Conservation (phyloP, 2,113 vertebrate genomes). For the Menidia beryllina region DNA sequence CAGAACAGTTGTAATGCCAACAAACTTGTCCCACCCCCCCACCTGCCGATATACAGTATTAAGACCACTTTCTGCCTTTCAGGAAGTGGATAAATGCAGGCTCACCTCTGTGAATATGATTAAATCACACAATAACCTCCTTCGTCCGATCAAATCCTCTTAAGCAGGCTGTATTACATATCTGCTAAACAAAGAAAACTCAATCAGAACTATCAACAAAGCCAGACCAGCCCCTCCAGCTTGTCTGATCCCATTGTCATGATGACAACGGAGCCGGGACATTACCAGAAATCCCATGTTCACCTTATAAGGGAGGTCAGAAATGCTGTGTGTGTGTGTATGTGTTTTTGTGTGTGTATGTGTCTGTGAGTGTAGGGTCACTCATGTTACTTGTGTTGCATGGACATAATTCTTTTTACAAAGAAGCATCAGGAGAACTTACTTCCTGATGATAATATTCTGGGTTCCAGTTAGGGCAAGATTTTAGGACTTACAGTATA, state of each 20-base stretch:
- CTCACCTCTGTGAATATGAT: constrained; percentile 80
- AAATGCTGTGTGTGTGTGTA: constrained; percentile 42
- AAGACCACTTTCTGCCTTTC: constrained; percentile 50
- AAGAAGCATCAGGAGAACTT: background rate
- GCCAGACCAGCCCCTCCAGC: constrained; percentile 66
- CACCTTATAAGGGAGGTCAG: constrained; percentile 78
- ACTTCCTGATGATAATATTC: background rate
- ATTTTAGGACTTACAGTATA: background rate
- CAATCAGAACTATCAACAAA: constrained; percentile 83
- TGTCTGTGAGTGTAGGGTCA: constrained; percentile 24
- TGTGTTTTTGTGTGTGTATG: constrained; percentile 37
- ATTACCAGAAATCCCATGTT: constrained; percentile 82
- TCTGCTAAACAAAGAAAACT: constrained; percentile 84
- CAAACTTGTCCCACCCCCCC: constrained; percentile 25
- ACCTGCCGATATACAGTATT: constrained; percentile 25
- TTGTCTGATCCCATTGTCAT: constrained; percentile 83
- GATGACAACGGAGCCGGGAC: constrained; percentile 82
- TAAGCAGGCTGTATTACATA: constrained; percentile 85
- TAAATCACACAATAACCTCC: constrained; percentile 82
- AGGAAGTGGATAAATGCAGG: constrained; percentile 67
- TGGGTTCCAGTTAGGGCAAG: background rate
- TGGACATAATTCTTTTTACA: background rate
- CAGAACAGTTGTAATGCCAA: constrained; percentile 17
- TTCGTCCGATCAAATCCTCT: constrained; percentile 83
- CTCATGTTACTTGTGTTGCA: constrained; percentile 1